A percentile compares a stretch with the other conserved stretches of the same genome.
phyloP scores from a whole-genome alignment of 1,140 invertebrate species.

The Drosophila biarmipes region DNA sequence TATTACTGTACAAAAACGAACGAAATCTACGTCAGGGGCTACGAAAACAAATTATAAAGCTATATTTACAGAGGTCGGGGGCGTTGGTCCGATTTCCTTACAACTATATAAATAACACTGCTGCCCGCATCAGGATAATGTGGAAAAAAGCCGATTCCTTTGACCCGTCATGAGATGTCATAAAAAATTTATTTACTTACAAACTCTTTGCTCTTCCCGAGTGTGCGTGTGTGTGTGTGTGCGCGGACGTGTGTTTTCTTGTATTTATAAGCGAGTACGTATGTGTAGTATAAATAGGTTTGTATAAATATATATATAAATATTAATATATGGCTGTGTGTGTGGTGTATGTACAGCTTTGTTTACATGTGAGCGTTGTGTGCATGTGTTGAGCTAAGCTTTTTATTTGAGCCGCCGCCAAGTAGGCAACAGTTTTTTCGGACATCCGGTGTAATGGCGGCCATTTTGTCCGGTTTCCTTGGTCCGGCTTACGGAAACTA shows the following conservation, averaged over 20 bases:
- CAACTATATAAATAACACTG: constrained; percentile 38
- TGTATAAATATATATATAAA: constrained; percentile 38
- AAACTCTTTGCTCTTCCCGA: constrained; percentile 40
- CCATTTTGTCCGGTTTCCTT: constrained; percentile 39
- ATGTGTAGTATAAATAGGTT: constrained; percentile 30
- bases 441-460: constrained; percentile 44
- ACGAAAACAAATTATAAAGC: constrained; percentile 51
- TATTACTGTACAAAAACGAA: constrained; percentile 15
- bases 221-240: constrained; percentile 12
- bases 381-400: constrained; percentile 47
- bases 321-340: constrained; percentile 45
- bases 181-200: constrained; percentile 79
- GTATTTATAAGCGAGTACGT: constrained; percentile 47
- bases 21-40: constrained; percentile 27
- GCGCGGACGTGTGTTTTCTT: constrained; percentile 14
- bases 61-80: constrained; percentile 35
- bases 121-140: constrained; percentile 9
- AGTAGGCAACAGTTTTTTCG: constrained; percentile 64
- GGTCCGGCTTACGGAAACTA: constrained; percentile 56
- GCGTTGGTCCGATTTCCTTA: constrained; percentile 37
- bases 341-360: constrained; percentile 53
- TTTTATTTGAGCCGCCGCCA: constrained; percentile 47
- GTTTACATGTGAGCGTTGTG: constrained; percentile 35
- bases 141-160: constrained; percentile 42
- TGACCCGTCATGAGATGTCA: constrained; percentile 58